Evolutionary conservation across 2,888 invertebrate species (phyloP), one percentile per base, ranked within the genome.

Genomic region (Achlya flavicornis): DNA sequence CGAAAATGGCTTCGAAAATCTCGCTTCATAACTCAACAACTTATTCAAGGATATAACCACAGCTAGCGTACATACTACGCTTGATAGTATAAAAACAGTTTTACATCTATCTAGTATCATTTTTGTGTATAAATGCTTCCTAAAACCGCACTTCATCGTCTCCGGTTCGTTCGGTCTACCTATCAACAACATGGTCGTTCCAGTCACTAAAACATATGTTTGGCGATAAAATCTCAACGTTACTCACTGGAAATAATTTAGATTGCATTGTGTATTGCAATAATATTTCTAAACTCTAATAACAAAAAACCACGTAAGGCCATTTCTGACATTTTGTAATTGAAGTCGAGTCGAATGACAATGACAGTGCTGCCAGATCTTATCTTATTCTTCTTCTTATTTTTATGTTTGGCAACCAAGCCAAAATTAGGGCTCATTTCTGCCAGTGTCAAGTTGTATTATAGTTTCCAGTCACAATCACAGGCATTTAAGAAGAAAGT

Each of bases 71-170:
- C 92, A 91, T 72, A 93, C 87, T 11, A 90, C 74, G 78, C 90
- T 92, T n/a, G 93, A 92, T 46, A 92, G 78, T 80, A 93, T 81
- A 65, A 93, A 64, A 77, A 92, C 85, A 53, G 92, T 87, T 89
- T 89, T 93, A 85, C 90, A 93, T 70, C 83, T 84, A 76, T 91
- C 92, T 70, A 88, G 65, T 64, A 91, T 83, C 90, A 92, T 91
- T 88, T 90, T 92, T 33, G 88, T 74, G 63, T 84, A 79, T 63
- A 88, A 80, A 77, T 84, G 80, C 66, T 73, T 79, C 70, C 83
- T 84, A 60, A 71, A 77, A 73, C 78, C 77, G 70, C 83, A 86
- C 84, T 88, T 86, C 92, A 92, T 93, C 64, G 78, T 87, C 82
- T 88, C 84, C 58, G 80, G 69, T 74, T 86, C 78, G 41, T 74